Percentiles rank a stretch among this genome's conserved stretches.
Conservation (phyloP, 2,113 vertebrate genomes). For the Heterocephalus glaber region DNA sequence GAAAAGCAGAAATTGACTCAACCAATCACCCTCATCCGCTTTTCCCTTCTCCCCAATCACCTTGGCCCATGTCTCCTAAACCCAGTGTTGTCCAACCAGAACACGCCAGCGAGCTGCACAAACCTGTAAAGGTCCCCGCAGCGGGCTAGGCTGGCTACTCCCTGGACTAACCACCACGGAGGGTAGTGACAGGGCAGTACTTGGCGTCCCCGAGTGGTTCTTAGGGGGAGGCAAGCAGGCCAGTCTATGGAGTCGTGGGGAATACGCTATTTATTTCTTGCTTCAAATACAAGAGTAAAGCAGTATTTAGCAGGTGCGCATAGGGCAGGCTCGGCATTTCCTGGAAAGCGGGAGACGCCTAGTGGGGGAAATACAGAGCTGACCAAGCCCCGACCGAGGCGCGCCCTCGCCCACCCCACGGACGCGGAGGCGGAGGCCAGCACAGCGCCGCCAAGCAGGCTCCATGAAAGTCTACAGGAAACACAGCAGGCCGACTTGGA, state of each 20-base stretch:
- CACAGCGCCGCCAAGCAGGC: neutral
- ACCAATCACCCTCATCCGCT: neutral
- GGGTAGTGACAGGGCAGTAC: no score
- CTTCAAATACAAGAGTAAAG: neutral
- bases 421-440: no score
- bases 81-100: neutral
- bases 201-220: neutral
- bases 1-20: neutral
- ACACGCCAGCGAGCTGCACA: neutral
- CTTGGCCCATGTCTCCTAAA: neutral
- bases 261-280: neutral
- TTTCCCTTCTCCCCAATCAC: neutral
- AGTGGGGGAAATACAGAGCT: neutral
- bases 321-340: constrained; percentile 48
- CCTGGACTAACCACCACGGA: neutral
- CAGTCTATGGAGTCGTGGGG: neutral
- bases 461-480: constrained; percentile 52
- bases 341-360: constrained; percentile 49
- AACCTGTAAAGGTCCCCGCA: neutral
- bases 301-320: neutral
- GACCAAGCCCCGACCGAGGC: neutral
- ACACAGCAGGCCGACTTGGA: constrained; percentile 66
- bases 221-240: neutral
- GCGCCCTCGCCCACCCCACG: no score
- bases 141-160: neutral